Evolutionary conservation across 2,888 invertebrate genomes (phyloP), one percentile per base, ranked within the genome.

Genomic region (Cataglyphis rosenhaueri): DNA sequence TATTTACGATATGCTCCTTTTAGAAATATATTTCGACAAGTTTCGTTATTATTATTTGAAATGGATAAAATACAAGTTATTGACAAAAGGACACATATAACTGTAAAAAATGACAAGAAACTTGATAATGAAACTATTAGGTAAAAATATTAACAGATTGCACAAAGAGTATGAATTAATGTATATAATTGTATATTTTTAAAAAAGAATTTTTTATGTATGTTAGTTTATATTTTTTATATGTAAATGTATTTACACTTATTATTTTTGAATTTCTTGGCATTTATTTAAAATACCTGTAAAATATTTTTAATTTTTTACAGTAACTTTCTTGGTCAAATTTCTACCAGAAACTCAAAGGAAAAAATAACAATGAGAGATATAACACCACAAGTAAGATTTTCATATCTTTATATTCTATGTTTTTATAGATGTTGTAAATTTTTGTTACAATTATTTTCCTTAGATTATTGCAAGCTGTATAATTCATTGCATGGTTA

Each of bases 401-500:
- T 25, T 64, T 18, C 1, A n/a, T 48, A 52, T 52, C 3, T 59
- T 38, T 8, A 55, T 55, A 15, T 10, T 25, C 1, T 5, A 48
- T 48, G 18, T 48, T 48, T 48, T 18, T 15, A 48, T 15, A 48
- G 6, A 18, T 5, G 15, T 15, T 5, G 15, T 15, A 48, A n/a
- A 52, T n/a, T 2, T 41, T 76, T 52, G 32, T 78, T 59, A 48
- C 66, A n/a, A 44, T 68, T 75, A 15, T 65, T 21, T 82, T 86
- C 2, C 2, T 32, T 86, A 95, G 95, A 94, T 95, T 82, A 82
- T 95, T 70, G 95, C 95, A 52, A 94, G 94, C 86, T 95, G 95
- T 84, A 93, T 95, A 75, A 95, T 95, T 0, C 94, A 95, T 86
- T 94, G 94, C 79, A 92, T 95, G 64, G 95, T 95, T 1, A 95